These are phyloP conservation scores for Bombus cullumanus DNA, from an alignment of 1,140 invertebrate genomes.

Conservation along the genomic window DNA sequence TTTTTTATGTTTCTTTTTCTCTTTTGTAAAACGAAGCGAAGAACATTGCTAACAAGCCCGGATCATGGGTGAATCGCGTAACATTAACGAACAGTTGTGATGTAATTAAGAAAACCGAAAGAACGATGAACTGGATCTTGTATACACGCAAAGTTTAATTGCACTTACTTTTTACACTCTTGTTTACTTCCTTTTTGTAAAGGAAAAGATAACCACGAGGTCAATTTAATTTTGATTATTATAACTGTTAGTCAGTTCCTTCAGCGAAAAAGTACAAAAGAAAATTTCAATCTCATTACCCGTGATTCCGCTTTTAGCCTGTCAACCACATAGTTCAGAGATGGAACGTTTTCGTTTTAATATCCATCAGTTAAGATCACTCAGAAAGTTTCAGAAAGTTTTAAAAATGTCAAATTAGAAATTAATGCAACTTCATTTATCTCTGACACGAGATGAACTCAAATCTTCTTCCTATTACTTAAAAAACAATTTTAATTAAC, in stretches of 20 bases:
- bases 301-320: constrained; percentile 9
- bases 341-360: constrained; percentile 19
- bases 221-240: not conserved
- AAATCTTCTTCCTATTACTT: not conserved
- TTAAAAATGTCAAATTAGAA: not conserved
- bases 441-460: not conserved
- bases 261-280: constrained; percentile 41
- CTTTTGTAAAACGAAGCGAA: constrained; percentile 41
- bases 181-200: not conserved
- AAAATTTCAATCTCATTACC: not conserved
- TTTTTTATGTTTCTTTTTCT: constrained; percentile 52
- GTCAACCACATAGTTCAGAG: not conserved
- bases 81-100: not conserved
- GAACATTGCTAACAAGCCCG: constrained; percentile 10
- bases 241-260: constrained; percentile 27
- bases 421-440: not conserved
- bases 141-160: constrained; percentile 11
- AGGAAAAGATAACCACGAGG: too few species aligned
- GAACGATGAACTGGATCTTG: not conserved
- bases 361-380: constrained; percentile 10
- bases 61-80: constrained; percentile 15
- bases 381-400: constrained; percentile 9
- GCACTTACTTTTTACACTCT: not conserved
- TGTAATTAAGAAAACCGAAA: constrained; percentile 5
- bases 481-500: not conserved